A percentile compares a stretch with the other conserved stretches of the same genome.
These are phyloP conservation scores for Drosophila kuntzei DNA, from an alignment of 2,888 invertebrate genomes.

Conservation along the genomic window DNA sequence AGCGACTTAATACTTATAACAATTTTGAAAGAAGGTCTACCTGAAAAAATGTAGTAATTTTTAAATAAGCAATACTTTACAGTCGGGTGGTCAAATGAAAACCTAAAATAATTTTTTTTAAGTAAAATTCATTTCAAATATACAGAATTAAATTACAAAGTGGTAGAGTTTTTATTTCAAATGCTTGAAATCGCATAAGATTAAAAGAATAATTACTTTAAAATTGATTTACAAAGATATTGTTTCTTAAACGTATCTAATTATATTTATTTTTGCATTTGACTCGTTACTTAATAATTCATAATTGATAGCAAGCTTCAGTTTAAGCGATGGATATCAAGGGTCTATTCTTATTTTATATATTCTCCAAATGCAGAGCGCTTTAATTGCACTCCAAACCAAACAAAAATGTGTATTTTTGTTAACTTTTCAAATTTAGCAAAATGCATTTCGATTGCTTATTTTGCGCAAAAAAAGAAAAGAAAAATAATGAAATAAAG, in stretches of 20 bases:
- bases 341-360: slow-evolving; percentile 7
- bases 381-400: slow-evolving; percentile 41
- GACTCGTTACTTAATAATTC: slow-evolving; percentile 7
- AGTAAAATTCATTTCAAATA: too few species aligned
- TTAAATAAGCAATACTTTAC: too few species aligned
- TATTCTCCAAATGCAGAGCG: neutral
- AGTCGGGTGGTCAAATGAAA: too few species aligned
- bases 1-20: neutral
- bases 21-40: too few species aligned
- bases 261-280: neutral
- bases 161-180: neutral
- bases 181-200: too few species aligned
- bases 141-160: neutral
- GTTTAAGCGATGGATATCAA: neutral
- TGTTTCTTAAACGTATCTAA: neutral
- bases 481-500: neutral
- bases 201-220: neutral
- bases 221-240: neutral
- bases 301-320: neutral
- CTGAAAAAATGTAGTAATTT: too few species aligned
- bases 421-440: slow-evolving; percentile 49
- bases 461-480: slow-evolving; percentile 23
- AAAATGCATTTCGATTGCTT: slow-evolving; percentile 64
- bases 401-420: slow-evolving; percentile 37
- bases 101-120: too few species aligned